Percentiles rank a stretch among this genome's conserved stretches.
Evolutionary conservation across 1,140 invertebrate genomes (phyloP).

Genomic region (Sinonovacula constricta): DNA sequence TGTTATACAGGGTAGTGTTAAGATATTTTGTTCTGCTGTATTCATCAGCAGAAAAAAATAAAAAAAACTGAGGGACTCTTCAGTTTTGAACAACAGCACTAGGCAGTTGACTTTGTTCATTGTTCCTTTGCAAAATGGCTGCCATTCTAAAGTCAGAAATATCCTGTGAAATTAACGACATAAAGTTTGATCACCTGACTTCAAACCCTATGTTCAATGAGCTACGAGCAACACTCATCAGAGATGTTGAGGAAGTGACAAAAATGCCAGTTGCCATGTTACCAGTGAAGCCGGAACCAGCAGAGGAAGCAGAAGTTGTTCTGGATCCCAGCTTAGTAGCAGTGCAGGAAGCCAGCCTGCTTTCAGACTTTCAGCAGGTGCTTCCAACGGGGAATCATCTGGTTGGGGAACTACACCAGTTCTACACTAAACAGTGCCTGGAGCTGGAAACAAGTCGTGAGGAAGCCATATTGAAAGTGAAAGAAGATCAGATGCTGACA

Average conservation of each 20-base stretch:
- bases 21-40: too few species aligned
- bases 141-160: slow-evolving; percentile 22
- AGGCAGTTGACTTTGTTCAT: too few species aligned
- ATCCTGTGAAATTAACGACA: not conserved
- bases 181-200: slow-evolving; percentile 51
- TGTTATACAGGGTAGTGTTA: too few species aligned
- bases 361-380: slow-evolving; percentile 62
- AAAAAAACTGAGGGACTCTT: too few species aligned
- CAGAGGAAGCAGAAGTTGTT: slow-evolving; percentile 1
- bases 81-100: too few species aligned
- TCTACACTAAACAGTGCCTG: slow-evolving; percentile 60
- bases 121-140: slow-evolving; percentile 41
- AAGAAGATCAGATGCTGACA: slow-evolving; percentile 43
- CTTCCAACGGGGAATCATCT: slow-evolving; percentile 43
- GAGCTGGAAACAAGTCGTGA: slow-evolving; percentile 58
- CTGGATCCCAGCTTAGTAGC: slow-evolving; percentile 56
- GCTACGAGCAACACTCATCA: slow-evolving; percentile 55
- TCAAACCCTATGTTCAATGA: slow-evolving; percentile 63
- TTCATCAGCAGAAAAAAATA: too few species aligned
- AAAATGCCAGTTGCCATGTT: slow-evolving; percentile 25
- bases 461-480: slow-evolving; percentile 59
- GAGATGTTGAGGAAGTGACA: slow-evolving; percentile 36
- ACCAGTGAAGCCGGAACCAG: slow-evolving; percentile 19
- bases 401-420: slow-evolving; percentile 61
- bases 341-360: slow-evolving; percentile 64